Conservation (phyloP, 2,888 invertebrate genomes). For the Callosobruchus maculatus region DNA sequence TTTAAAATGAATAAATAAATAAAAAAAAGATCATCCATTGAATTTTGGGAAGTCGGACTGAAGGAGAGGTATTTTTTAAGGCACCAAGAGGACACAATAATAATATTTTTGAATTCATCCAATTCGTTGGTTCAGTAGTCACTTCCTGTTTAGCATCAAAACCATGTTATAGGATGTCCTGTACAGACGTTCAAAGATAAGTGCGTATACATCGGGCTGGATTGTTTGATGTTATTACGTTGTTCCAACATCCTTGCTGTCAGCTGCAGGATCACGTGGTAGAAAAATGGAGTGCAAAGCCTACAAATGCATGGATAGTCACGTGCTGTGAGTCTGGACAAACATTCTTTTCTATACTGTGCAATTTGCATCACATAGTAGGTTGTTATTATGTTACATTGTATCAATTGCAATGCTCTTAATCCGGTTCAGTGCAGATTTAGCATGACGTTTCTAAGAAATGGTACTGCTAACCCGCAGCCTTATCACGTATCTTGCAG, state of each 20-base stretch:
- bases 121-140: background rate
- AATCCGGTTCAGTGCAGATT: no score
- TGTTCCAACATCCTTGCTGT: background rate
- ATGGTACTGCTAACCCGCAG: no score
- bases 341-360: background rate
- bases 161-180: background rate
- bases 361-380: background rate
- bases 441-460: no score
- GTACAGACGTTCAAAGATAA: background rate
- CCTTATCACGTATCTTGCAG: no score
- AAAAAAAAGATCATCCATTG: no score
- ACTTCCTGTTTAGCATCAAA: background rate
- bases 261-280: background rate
- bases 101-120: no score
- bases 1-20: no score
- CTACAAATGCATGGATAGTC: background rate
- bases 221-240: background rate
- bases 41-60: no score
- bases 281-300: background rate
- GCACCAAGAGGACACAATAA: no score
- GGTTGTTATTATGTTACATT: background rate
- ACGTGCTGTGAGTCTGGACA: background rate
- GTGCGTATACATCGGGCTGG: background rate
- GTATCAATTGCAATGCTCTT: no score
- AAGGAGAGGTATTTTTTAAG: no score